Evolutionary conservation across 2,797 vertebrate species (phyloP).

Genomic region (Enoplosus armatus): DNA sequence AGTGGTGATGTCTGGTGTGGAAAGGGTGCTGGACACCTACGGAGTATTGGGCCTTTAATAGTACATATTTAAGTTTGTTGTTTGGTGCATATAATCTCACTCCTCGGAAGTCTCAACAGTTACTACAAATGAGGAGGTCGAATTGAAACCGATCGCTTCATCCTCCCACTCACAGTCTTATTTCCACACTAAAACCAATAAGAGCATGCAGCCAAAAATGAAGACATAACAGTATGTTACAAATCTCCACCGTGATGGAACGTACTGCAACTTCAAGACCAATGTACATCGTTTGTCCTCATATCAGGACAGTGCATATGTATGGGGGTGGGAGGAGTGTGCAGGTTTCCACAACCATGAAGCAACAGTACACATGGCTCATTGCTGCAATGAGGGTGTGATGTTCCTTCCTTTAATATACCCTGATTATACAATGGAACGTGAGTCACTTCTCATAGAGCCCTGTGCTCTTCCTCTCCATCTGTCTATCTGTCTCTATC

Average conservation of each 20-base stretch:
- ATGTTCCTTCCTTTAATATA: slow-evolving; percentile 85
- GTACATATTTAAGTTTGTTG: background rate
- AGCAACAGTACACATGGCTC: slow-evolving; percentile 64
- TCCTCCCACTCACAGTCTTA: background rate
- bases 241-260: background rate
- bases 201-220: background rate
- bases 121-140: slow-evolving; percentile 5
- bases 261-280: slow-evolving; percentile 5
- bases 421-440: slow-evolving; percentile 78
- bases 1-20: slow-evolving; percentile 16
- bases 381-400: slow-evolving; percentile 82
- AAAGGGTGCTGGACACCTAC: background rate
- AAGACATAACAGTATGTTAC: slow-evolving; percentile 11
- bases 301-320: slow-evolving; percentile 22
- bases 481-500: slow-evolving; percentile 67
- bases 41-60: background rate
- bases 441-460: slow-evolving; percentile 77
- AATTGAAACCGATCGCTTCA: background rate
- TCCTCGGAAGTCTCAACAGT: background rate
- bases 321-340: slow-evolving; percentile 42
- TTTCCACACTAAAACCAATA: slow-evolving; percentile 3
- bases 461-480: slow-evolving; percentile 68
- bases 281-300: background rate
- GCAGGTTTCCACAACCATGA: slow-evolving; percentile 57
- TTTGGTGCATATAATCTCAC: background rate